These are phyloP conservation scores for Calliopsis andreniformis DNA, from an alignment of 1,140 invertebrate species.

Conservation along the genomic window DNA sequence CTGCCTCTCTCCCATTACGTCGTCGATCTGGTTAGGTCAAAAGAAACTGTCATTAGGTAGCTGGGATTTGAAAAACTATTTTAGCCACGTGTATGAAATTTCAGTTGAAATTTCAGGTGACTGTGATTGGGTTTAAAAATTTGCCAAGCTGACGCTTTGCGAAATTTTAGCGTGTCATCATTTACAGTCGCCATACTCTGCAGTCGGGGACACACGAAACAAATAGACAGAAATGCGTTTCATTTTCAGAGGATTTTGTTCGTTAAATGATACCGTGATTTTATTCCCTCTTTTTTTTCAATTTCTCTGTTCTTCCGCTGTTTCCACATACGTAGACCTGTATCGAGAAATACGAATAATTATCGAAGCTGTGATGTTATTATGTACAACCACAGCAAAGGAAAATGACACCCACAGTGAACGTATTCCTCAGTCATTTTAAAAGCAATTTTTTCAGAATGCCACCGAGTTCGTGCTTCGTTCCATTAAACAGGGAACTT, in stretches of 20 bases:
- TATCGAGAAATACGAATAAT: neutral
- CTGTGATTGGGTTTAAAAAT: too few relatives aligned
- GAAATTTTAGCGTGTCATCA: too few relatives aligned
- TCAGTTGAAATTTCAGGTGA: too few relatives aligned
- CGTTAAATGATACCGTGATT: neutral
- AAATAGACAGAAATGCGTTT: neutral
- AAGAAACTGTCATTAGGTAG: constrained; percentile 15
- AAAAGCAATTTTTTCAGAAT: neutral
- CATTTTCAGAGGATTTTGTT: neutral
- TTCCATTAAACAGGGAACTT: neutral
- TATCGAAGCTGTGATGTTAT: neutral
- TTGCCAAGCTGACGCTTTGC: too few relatives aligned
- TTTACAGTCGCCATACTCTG: too few relatives aligned
- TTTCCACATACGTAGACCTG: too few relatives aligned
- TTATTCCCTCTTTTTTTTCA: neutral
- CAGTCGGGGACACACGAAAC: neutral
- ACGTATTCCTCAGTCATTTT: neutral
- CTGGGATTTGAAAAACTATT: too few relatives aligned
- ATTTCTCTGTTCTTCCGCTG: neutral
- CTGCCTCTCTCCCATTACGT: neutral
- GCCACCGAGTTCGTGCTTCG: neutral
- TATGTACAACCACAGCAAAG: too few relatives aligned
- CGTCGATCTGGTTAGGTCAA: neutral
- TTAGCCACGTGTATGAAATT: too few relatives aligned
- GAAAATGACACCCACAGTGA: neutral